Base-by-base conservation (phyloP, 2,888 invertebrate species). In the Lasioglossum pauxillum region DNA sequence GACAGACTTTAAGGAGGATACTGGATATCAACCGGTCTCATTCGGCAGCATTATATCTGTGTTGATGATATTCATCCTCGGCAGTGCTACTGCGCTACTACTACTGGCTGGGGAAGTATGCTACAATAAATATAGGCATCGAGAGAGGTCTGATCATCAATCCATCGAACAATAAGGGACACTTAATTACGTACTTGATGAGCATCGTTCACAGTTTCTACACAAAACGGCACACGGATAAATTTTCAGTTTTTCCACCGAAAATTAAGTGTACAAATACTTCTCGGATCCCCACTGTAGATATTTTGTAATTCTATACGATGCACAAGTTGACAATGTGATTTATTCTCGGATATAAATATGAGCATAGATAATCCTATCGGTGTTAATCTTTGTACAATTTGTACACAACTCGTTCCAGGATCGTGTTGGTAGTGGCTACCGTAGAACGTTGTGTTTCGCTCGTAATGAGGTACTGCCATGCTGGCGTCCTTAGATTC, bases 331-430 rank as follows among this genome's bases (percentile, higher is more conserved):
- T 31, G 31, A 14, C 16, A 12, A 16, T 31, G 64, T 31, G 69
- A 69, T 69, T 69, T 69, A 75, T 75, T 53, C 75, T n/a, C 41
- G 10, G 31, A 81, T 46, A 46, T n/a, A 16, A 81, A 67, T 41
- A 60, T 27, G 16, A 23, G 19, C 57, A n/a, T n/a, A 41, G 41
- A n/a, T 41, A 69, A 35, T 57, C 27, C 8, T 84, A 85, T 76
- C 84, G 57, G 23, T 31, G 75, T n/a, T 60, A 60, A 90, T 86
- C 87, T 82, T 60, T 19, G 72, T 38, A 60, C 80, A 85, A 82
- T 87, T 84, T 85, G 75, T 84, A 76, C 82, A 64, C 75, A 86
- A 83, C 67, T 53, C 67, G 35, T 67, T 31, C 73, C 57, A 64
- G 49, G 72, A 83, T 80, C 77, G 78, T 41, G 64, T 49, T 38